These are phyloP conservation scores for Grammomys dolichurus DNA, from an alignment of 2,113 vertebrate species.

Conservation along the genomic window DNA sequence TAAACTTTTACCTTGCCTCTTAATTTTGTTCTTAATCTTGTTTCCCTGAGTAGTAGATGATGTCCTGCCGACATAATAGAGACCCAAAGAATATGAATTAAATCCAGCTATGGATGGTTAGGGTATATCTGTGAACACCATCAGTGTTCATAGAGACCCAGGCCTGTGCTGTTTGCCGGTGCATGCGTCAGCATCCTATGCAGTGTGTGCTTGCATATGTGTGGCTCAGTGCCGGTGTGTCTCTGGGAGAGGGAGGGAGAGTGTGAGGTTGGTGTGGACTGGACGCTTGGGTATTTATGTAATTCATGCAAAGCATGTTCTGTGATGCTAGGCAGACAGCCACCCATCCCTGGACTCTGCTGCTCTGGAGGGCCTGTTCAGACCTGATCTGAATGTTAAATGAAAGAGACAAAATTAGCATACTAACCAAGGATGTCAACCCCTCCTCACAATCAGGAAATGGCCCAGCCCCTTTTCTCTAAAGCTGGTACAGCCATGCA, in stretches of 20 bases:
- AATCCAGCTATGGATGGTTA: constrained; percentile 68
- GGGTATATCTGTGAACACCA: constrained; percentile 14
- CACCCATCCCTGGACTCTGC: constrained; percentile 76
- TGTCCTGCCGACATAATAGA: constrained; percentile 71
- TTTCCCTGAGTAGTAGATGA: constrained; percentile 77
- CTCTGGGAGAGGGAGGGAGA: constrained; percentile 25
- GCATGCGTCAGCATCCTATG: not conserved
- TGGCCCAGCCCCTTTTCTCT: constrained; percentile 79
- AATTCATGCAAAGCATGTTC: constrained; percentile 60
- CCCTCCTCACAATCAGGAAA: constrained; percentile 81
- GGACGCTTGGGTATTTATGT: constrained; percentile 57
- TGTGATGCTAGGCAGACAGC: constrained; percentile 79
- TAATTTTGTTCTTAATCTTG: constrained; percentile 75
- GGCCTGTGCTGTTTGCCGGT: constrained; percentile 61
- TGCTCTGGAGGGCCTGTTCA: constrained; percentile 80
- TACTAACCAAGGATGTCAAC: constrained; percentile 86
- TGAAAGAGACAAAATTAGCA: constrained; percentile 84
- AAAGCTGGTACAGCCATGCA: constrained; percentile 55
- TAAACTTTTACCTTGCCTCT: constrained; percentile 72
- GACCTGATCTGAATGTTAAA: constrained; percentile 87
- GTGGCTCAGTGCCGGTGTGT: constrained; percentile 49
- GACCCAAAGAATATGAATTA: constrained; percentile 73
- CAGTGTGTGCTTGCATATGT: not conserved
- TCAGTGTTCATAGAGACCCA: constrained; percentile 61
- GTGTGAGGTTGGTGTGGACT: constrained; percentile 29